phyloP scores from a whole-genome alignment of 2,113 vertebrate genomes.

The Suricata suricatta region DNA sequence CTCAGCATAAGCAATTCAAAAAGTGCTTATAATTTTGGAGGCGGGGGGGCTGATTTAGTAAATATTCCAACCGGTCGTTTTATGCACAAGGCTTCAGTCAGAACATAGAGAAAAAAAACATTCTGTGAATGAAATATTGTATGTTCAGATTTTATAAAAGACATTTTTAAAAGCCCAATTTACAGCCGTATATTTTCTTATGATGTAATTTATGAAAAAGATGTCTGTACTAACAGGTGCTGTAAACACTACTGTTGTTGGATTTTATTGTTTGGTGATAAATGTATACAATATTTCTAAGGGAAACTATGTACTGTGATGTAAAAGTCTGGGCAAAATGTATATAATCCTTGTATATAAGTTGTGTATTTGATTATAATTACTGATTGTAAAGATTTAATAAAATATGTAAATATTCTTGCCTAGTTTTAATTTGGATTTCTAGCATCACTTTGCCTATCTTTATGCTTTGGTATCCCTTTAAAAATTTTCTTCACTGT shows the following conservation, averaged over 20 bases:
- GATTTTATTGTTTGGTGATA: constrained; percentile 84
- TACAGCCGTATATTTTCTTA: constrained; percentile 90
- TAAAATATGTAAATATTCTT: constrained; percentile 91
- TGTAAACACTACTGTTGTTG: constrained; percentile 84
- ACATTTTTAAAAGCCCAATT: constrained; percentile 86
- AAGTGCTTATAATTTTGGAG: constrained; percentile 5
- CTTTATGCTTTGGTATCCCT: constrained; percentile 9
- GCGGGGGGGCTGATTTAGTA: constrained; percentile 40
- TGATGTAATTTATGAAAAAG: constrained; percentile 85
- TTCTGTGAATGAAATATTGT: constrained; percentile 89
- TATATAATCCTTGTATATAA: constrained; percentile 91
- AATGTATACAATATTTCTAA: constrained; percentile 85
- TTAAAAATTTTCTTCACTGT: neutral
- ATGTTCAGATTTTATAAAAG: constrained; percentile 87
- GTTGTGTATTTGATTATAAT: constrained; percentile 90
- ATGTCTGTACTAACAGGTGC: constrained; percentile 86
- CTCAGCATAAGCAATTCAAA: constrained; percentile 14
- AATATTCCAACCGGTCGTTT: constrained; percentile 70
- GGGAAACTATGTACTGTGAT: constrained; percentile 88
- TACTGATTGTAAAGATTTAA: constrained; percentile 92
- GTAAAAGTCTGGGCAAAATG: constrained; percentile 90
- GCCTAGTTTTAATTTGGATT: constrained; percentile 62
- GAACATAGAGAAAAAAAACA: constrained; percentile 82
- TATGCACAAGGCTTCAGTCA: constrained; percentile 83
- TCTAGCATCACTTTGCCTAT: constrained; percentile 35